These are phyloP conservation scores for Amphimallon solstitiale DNA, from an alignment of 2,888 invertebrate species.

Conservation along the genomic window DNA sequence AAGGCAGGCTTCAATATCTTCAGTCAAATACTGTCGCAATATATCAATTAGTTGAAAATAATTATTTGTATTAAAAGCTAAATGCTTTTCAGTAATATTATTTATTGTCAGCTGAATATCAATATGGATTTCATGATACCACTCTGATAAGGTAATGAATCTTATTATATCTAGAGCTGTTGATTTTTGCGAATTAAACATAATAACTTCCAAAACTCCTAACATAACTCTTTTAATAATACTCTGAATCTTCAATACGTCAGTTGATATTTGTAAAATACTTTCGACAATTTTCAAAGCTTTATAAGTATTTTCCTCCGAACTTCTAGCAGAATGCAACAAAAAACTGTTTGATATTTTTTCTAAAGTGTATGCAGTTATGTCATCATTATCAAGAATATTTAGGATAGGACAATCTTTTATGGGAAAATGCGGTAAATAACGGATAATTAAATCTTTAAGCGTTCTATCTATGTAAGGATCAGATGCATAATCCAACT, in stretches of 20 bases:
- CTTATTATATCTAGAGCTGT: constrained; percentile 53
- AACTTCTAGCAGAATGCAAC: constrained; percentile 53
- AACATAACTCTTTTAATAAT: constrained; percentile 51
- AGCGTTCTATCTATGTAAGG: constrained; percentile 64
- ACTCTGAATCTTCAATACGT: constrained; percentile 45
- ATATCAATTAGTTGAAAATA: constrained; percentile 60
- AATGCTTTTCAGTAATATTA: constrained; percentile 60
- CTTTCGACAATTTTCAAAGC: constrained; percentile 55
- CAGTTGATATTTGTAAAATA: constrained; percentile 51
- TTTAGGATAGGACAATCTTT: constrained; percentile 54
- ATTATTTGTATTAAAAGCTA: constrained; percentile 62
- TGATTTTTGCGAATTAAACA: constrained; percentile 56
- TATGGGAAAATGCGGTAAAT: constrained; percentile 56
- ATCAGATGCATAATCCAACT: constrained; percentile 63
- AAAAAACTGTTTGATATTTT: constrained; percentile 56
- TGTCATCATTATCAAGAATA: constrained; percentile 50
- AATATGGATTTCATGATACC: constrained; percentile 51
- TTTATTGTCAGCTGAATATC: constrained; percentile 54
- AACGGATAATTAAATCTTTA: constrained; percentile 63
- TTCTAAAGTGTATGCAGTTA: constrained; percentile 53
- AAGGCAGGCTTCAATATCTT: constrained; percentile 56
- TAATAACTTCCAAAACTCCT: constrained; percentile 56
- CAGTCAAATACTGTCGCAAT: constrained; percentile 56
- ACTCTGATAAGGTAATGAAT: constrained; percentile 48
- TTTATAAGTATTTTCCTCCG: constrained; percentile 55